Evolutionary conservation across 2,888 invertebrate genomes (phyloP), one percentile per base, ranked within the genome.

Genomic region (Caenorhabditis sp.): DNA sequence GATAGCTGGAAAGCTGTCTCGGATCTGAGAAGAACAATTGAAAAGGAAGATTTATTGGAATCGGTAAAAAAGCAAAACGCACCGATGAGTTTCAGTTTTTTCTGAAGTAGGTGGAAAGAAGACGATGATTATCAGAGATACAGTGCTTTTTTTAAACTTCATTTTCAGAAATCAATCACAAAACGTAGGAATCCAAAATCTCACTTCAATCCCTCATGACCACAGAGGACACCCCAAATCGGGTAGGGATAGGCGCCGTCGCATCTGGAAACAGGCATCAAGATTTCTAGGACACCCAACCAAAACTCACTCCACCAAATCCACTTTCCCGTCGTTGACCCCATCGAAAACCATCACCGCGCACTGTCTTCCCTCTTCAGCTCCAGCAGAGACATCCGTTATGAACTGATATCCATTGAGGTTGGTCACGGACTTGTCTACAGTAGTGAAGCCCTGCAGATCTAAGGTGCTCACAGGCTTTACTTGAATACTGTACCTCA

Each of bases 221-320:
- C 56, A 28, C 56, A 56, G 2, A 56, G 28, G 12, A 31, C 56
- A 8, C 56, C 56, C 26, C 31, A 8, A 56, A 56, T 28, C n/a
- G 56, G 31, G 31, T 28, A 56, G 1, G 22, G 24, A 28, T 28
- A 56, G 16, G 26, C 10, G 12, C 28, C 26, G 14, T 56, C 56
- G 28, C 56, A 56, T 56, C 56, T 56, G 56, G 24, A 56, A 38
- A n/a, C n/a, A n/a, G n/a, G n/a, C n/a, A n/a, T n/a, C n/a, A n/a
- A n/a, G n/a, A n/a, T 31, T 31, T 31, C 7, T 31, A 6, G 31
- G 31, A 31, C 31, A 31, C 31, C 7, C 31, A 10, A 38, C 6
- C 10, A 47, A 26, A 12, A 63, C 63, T 41, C 24, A 63, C 63
- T 41, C 41, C 12, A 35, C 35, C 41, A 44, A 63, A 24, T 63